Base-by-base conservation (phyloP, 37 sponge, comb jelly and placozoan genomes). In the Diacarnus erythraeanus region DNA sequence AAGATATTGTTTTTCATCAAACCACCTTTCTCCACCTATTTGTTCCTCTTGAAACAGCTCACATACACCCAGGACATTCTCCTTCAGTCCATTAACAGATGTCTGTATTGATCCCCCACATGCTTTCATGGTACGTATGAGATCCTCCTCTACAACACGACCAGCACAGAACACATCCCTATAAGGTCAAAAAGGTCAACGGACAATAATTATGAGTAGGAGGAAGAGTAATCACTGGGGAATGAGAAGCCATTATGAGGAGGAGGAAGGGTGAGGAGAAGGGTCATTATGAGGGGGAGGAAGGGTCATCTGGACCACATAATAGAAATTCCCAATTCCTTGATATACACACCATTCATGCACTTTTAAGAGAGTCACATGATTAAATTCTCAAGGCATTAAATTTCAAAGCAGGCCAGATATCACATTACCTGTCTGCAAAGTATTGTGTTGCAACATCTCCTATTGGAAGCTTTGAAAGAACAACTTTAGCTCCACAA, bases 381-480 rank as follows among this genome's bases (percentile, higher is more conserved):
- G n/a, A n/a, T n/a, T n/a, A n/a, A n/a, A n/a, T n/a, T n/a, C n/a
- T n/a, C n/a, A n/a, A n/a, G n/a, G n/a, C n/a, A n/a, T n/a, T n/a
- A n/a, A n/a, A n/a, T n/a, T n/a, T n/a, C n/a, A n/a, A n/a, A n/a
- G n/a, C n/a, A n/a, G n/a, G n/a, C n/a, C n/a, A n/a, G n/a, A n/a
- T n/a, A n/a, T n/a, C n/a, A n/a, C 2, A 72, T 15, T 57, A 95
- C 98, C 98, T 94, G 87, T 99, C 99, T 59, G 99, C 99, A 86
- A 99, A 99, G 93, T 96, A 99, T 78, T 99, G 99, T 23, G 99
- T 99, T 41, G 99, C 99, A 17, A 99, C 99, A 88, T 99, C 99
- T 39, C 99, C 99, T 80, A 99, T 99, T 27, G 99, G 97, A 34
- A 99, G 91, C 69, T 96, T 99, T 18, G 99, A 99, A 66, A 99